Evolutionary conservation across 2,888 invertebrate genomes (phyloP).

Genomic region (Achlya flavicornis): DNA sequence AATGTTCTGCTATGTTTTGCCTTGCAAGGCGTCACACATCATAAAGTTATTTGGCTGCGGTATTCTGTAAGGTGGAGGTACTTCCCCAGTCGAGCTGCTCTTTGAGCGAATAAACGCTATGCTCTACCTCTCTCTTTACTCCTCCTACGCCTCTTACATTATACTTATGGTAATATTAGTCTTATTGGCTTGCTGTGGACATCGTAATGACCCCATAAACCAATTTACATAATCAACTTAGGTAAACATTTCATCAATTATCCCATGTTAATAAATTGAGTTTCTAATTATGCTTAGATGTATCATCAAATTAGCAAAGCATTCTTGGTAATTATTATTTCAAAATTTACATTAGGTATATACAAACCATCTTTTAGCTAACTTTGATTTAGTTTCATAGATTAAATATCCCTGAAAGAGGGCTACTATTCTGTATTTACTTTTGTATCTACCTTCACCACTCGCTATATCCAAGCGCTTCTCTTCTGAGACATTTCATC

Average conservation of each 20-base stretch:
- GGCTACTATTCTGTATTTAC: neutral
- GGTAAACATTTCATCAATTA: neutral
- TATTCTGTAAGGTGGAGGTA: too few species aligned
- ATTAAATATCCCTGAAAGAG: neutral
- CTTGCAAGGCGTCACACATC: too few species aligned
- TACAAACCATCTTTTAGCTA: neutral
- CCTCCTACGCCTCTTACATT: too few species aligned
- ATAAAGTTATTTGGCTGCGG: too few species aligned
- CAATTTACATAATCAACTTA: neutral
- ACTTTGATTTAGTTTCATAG: slow-evolving; percentile 3
- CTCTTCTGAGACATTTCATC: too few species aligned
- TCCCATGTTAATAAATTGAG: neutral
- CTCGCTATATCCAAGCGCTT: too few species aligned
- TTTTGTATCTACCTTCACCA: neutral
- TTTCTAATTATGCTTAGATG: neutral
- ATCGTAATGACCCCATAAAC: neutral
- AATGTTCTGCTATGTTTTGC: too few species aligned
- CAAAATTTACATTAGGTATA: neutral
- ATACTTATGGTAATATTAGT: too few species aligned
- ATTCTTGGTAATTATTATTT: slow-evolving; percentile 3
- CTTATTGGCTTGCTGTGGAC: too few species aligned
- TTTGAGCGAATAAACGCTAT: too few species aligned
- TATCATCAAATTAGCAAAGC: neutral
- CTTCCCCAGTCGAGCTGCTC: too few species aligned
- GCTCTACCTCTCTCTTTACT: too few species aligned